phyloP scores from a whole-genome alignment of 2,888 invertebrate species.

The Laothoe populi region DNA sequence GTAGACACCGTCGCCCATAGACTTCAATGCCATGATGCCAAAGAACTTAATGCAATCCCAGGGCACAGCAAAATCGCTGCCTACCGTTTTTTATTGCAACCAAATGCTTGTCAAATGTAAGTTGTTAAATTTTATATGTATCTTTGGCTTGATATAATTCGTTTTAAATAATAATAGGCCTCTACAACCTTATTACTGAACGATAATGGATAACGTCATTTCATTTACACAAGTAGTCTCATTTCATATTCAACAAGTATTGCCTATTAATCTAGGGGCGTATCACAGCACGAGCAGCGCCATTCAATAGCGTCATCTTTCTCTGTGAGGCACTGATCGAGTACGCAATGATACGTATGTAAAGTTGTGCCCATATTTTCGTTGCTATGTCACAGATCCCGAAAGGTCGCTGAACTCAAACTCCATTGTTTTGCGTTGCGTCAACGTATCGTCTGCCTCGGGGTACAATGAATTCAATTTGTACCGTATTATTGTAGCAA shows the following conservation, averaged over 20 bases:
- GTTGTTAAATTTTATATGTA: not conserved
- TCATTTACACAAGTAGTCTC: constrained; percentile 71
- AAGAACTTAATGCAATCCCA: too few relatives aligned
- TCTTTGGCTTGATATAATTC: not conserved
- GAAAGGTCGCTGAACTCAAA: constrained; percentile 80
- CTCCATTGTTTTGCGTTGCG: constrained; percentile 81
- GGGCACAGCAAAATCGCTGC: too few relatives aligned
- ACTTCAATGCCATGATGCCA: too few relatives aligned
- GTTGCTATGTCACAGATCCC: constrained; percentile 78
- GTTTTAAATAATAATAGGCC: constrained; percentile 6
- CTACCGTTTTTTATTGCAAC: too few relatives aligned
- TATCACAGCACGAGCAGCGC: constrained; percentile 69
- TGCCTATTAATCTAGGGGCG: constrained; percentile 75
- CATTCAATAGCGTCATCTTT: constrained; percentile 64
- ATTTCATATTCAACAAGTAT: constrained; percentile 74
- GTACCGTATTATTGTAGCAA: constrained; percentile 71
- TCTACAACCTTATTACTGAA: constrained; percentile 31
- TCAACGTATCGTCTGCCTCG: constrained; percentile 78
- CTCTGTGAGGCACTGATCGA: constrained; percentile 36
- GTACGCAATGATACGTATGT: constrained; percentile 60
- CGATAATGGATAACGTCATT: constrained; percentile 63
- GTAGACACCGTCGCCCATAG: too few relatives aligned
- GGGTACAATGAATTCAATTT: constrained; percentile 74
- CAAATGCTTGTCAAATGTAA: not conserved
- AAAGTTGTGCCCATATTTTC: constrained; percentile 75